Evolutionary conservation across 1,140 invertebrate species (phyloP), one percentile per base, ranked within the genome.

Genomic region (Callitettix versicolor): DNA sequence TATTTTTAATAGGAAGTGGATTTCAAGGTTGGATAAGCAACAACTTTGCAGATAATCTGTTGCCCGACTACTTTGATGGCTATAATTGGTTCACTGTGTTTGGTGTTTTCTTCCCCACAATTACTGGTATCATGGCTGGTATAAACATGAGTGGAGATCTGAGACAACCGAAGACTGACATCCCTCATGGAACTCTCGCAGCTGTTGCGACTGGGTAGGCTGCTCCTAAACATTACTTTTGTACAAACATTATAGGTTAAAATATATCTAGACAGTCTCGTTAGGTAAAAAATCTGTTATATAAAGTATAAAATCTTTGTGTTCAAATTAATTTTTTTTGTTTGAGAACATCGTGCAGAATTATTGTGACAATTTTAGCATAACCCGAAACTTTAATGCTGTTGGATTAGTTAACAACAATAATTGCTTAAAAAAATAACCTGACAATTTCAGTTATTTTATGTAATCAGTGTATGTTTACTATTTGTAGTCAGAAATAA

Each of bases 61-160:
- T 83, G 68, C 77, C 91, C 1, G 73, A 80, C 47, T 96, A 92
- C 73, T 74, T 80, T 52, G 75, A 85, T 50, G 81, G 79, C 15
- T 84, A 91, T 59, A 86, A 79, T 53, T 94, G 90, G 87, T 95
- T 95, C 68, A 88, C 84, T 14, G 88, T 94, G 43, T 91, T 94
- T 71, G 91, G 91, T 38, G 88, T 95, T n/a, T 93, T 95, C 72
- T 91, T 96, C 73, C 87, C 93, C 48, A 91, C 94, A 44, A 82
- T 95, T 50, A 89, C 91, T 53, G 92, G 92, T 21, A 89, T 98
- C 44, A 76, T 98, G 55, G 91, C 94, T 41, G 95, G 95, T 41
- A 91, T 98, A 60, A 98, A 98, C 69, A 98, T 98, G 94, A 95
- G 91, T 70, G 93, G 93, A 12, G 94, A 98, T 72, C 76, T 98